Base-by-base conservation (phyloP, 1,140 invertebrate species). In the Diabrotica undecimpunctata region DNA sequence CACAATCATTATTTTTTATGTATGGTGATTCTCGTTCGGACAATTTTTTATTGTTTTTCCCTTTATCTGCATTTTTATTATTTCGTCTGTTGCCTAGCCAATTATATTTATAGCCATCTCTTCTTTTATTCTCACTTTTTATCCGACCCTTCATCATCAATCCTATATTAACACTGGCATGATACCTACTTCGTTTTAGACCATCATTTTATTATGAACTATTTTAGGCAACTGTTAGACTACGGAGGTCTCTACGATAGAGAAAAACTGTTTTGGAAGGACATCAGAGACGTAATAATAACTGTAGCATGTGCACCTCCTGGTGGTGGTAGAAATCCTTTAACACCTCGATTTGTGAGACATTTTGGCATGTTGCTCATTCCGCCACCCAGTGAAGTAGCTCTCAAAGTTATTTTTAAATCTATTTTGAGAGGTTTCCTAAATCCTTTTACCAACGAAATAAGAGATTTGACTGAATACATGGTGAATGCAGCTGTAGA, bases 201-300 rank as follows among this genome's bases (percentile, higher is more conserved):
- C 35, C 11, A 13, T 7, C 0, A 25, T 55, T 14, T 55, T 55
- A 54, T 10, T 46, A 6, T 46, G 41, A 46, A 46, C 52, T 25
- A 66, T 75, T 83, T 52, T 66, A 88, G 93, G 57, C 93, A 95
- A 82, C 87, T 88, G 66, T 78, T 94, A 25, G 93, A 95, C 75
- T 93, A 90, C 72, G 84, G 85, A 61, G 93, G 93, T 3, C 81
- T 95, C 38, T 95, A 93, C 72, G 93, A 95, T 71, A 83, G 92
- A 61, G 89, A 93, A 50, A 94, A 93, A 75, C 74, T 95, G 39
- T 92, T 88, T 75, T 95, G 93, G 92, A 94, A 93, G 76, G 84
- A 88, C 35, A 86, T 96, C n/a, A 77, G 89, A 58, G 92, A 96
- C 75, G 87, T 95, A 13, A 88, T 94, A n/a, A 76, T 96, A 35